A percentile compares a stretch with the other conserved stretches of the same genome.
phyloP scores from a whole-genome alignment of 2,888 invertebrate genomes.

The Slavum lentiscoides region DNA sequence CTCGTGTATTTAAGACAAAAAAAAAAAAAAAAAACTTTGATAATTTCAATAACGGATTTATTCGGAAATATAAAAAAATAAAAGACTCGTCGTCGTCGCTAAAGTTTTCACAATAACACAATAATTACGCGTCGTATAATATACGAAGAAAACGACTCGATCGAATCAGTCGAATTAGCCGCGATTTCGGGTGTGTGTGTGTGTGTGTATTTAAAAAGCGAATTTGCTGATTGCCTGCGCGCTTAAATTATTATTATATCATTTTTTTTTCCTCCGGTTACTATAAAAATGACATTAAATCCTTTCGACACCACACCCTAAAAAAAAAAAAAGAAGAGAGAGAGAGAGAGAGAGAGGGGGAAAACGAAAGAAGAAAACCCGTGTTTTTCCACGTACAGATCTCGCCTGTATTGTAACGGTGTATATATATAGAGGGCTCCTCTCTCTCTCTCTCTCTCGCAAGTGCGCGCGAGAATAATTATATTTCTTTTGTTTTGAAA shows the following conservation, averaged over 20 bases:
- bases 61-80: neutral
- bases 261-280: conserved; percentile 10
- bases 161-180: conserved; percentile 48
- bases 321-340: too few relatives aligned
- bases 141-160: conserved; percentile 22
- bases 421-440: conserved; percentile 8
- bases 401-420: neutral
- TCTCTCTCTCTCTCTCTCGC: neutral
- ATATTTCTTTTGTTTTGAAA: conserved; percentile 52
- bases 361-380: too few relatives aligned
- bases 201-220: conserved; percentile 7
- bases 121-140: too few relatives aligned
- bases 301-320: neutral
- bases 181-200: conserved; percentile 27
- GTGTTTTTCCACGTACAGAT: conserved; percentile 38
- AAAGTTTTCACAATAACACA: conserved; percentile 1
- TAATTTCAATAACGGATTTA: conserved; percentile 42
- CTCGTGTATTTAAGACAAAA: neutral
- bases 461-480: conserved; percentile 34
- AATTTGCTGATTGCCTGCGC: conserved; percentile 35
- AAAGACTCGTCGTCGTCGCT: neutral
- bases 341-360: too few relatives aligned
- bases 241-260: conserved; percentile 7
- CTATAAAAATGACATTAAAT: conserved; percentile 34
- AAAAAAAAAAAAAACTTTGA: conserved; percentile 2